Base-by-base conservation (phyloP, 2,888 invertebrate genomes). In the Diarsia rubi region DNA sequence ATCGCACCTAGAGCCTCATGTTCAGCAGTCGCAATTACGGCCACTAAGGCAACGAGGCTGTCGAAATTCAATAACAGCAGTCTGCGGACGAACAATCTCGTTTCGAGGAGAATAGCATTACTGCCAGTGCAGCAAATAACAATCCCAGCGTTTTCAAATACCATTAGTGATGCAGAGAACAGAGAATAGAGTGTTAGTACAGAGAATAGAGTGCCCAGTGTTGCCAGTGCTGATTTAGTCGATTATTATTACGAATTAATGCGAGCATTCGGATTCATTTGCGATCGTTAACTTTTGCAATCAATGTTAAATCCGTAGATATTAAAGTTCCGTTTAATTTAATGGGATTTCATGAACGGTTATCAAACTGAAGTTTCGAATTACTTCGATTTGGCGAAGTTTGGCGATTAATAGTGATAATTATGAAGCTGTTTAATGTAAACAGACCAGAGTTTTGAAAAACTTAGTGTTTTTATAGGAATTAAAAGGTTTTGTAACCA, bases 181-280 rank as follows among this genome's bases (percentile, higher is more conserved):
- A 45, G 45, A 62, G n/a, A 44, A 79, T 64, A 45, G 59, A 71
- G 11, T 52, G 64, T n/a, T n/a, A n/a, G 60, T 54, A 63, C 21
- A 45, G 45, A 62, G n/a, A 44, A 79, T 64, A 45, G 59, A 71
- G 11, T 52, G 64, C 16, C 27, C 19, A 59, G 31, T n/a, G 24
- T 47, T 71, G 31, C 37, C 19, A 47, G 49, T 42, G 62, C 44
- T 47, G 24, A 60, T 52, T 73, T 79, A 73, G 37, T 79, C 59
- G 64, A 68, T 79, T 73, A 82, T 79, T 73, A 82, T 54, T 62
- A 69, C 31, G 12, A 81, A 76, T 70, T 31, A 37, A 59, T 69
- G 24, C 62, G 37, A 69, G 69, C 66, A 80, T 72, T 63, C 16
- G 63, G 49, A 71, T 80, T 75, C 21, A 81, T 72, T 75, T 60